Base-by-base conservation (phyloP, 53 echinoderm and acorn worm species). In the Paelopatides confundens region DNA sequence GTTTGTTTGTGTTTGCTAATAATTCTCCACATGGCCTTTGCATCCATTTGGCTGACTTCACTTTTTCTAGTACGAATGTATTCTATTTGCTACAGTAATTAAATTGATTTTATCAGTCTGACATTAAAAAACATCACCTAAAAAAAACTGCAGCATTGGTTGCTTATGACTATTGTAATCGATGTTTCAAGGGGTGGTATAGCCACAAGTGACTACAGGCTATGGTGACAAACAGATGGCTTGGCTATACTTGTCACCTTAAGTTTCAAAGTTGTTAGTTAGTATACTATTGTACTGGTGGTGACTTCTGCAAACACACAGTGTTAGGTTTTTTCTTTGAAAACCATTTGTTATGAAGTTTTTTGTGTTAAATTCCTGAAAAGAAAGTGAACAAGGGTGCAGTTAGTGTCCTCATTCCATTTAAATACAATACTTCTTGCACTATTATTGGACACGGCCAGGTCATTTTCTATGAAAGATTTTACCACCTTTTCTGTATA, bases 181-280 rank as follows among this genome's bases (percentile, higher is more conserved):
- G 79, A 79, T 79, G 23, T 34, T 58, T 33, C 31, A 8, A 33
- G 51, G 31, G 79, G 79, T 79, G 79, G 29, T n/a, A n/a, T 33
- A 52, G 51, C 79, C 79, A 79, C 79, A 79, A 79, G 79, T 79
- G 68, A 67, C 68, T 67, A 67, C 31, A 67, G 68, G 68, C 68
- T 79, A 79, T 33, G 31, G 27, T 79, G 79, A 48, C 51, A 79
- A 79, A 33, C 79, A 79, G 79, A 79, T 79, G 79, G 79, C 79
- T 79, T 14, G 79, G 79, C 79, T 79, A 79, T 52, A 79, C 21
- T 79, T 79, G 79, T 79, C 79, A 79, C 79, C 33, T 79, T n/a
- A n/a, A 51, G 21, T 21, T 79, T 53, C 33, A 32, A 52, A 52
- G 31, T 79, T 79, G 54, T 53, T 34, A 51, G 51, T 53, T 51